Evolutionary conservation across 2,888 invertebrate species (phyloP).

Genomic region (Monopis laevigella): DNA sequence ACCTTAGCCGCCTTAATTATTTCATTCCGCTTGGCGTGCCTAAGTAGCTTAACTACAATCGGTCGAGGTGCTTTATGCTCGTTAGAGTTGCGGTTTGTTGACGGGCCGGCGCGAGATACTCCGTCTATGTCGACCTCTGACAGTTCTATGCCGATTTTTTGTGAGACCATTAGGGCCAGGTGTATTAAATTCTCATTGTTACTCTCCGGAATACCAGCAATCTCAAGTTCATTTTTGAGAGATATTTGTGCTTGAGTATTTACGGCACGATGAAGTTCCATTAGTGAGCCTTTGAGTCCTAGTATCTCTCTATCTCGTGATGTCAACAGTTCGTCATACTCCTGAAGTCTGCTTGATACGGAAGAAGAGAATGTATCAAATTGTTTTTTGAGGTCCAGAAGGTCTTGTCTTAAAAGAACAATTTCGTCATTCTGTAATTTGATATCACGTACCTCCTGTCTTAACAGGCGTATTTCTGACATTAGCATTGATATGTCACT

Average conservation of each 20-base stretch:
- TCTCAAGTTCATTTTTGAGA: constrained; percentile 10
- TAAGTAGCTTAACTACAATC: constrained; percentile 18
- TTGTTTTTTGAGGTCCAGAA: neutral
- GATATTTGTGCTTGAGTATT: constrained; percentile 7
- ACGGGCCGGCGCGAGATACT: neutral
- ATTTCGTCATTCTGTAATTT: neutral
- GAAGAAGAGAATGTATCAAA: neutral
- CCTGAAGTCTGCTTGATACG: neutral
- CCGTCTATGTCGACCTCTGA: constrained; percentile 3
- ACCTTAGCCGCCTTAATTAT: constrained; percentile 20
- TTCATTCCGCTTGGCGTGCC: constrained; percentile 18
- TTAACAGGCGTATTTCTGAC: neutral
- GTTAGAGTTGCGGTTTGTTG: neutral
- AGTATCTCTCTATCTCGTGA: constrained; percentile 8
- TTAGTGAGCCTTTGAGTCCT: constrained; percentile 12
- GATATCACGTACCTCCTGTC: neutral
- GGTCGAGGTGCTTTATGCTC: constrained; percentile 15
- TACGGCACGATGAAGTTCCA: constrained; percentile 14
- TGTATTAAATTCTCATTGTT: constrained; percentile 6
- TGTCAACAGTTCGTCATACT: neutral
- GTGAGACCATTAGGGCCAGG: neutral
- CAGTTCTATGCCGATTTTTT: constrained; percentile 5
- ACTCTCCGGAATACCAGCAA: constrained; percentile 5
- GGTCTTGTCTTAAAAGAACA: neutral
- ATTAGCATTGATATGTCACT: neutral